Percentiles rank a stretch among this genome's conserved stretches.
phyloP scores from a whole-genome alignment of 2,888 invertebrate species.

The Fragum fragum region DNA sequence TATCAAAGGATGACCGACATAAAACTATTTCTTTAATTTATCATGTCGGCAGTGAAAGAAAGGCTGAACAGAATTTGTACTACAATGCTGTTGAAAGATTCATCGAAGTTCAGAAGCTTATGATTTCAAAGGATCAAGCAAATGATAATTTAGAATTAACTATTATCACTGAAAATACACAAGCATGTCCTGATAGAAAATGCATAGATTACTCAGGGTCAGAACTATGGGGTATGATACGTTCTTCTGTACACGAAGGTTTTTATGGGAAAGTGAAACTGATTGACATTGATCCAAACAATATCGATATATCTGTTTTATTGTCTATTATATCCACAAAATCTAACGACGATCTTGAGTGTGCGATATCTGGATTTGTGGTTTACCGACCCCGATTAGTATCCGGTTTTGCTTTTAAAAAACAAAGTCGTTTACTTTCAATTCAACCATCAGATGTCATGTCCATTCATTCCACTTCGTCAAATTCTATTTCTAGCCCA shows the following conservation, averaged over 20 bases:
- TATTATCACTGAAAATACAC: conserved; percentile 49
- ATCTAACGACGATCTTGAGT: background rate
- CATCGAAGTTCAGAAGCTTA: background rate
- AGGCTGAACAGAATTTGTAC: background rate
- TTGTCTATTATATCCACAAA: background rate
- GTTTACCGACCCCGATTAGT: background rate
- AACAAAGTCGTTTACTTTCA: background rate
- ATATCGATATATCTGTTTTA: background rate
- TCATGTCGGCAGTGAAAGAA: background rate
- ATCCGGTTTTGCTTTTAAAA: background rate
- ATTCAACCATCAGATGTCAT: background rate
- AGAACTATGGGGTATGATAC: conserved; percentile 64
- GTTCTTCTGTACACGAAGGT: conserved; percentile 42
- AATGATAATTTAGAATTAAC: background rate
- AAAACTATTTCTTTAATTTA: background rate
- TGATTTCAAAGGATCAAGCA: background rate
- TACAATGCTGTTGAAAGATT: background rate
- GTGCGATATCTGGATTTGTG: background rate
- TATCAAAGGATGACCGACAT: background rate
- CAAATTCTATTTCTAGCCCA: background rate
- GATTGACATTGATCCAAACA: conserved; percentile 36
- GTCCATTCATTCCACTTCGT: background rate
- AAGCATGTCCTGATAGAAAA: background rate
- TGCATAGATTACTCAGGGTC: conserved; percentile 42
- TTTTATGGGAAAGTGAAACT: conserved; percentile 16